A percentile compares a stretch with the other conserved stretches of the same genome.
Conservation (phyloP, 2,113 vertebrate genomes). For the Myxocyprinus asiaticus region DNA sequence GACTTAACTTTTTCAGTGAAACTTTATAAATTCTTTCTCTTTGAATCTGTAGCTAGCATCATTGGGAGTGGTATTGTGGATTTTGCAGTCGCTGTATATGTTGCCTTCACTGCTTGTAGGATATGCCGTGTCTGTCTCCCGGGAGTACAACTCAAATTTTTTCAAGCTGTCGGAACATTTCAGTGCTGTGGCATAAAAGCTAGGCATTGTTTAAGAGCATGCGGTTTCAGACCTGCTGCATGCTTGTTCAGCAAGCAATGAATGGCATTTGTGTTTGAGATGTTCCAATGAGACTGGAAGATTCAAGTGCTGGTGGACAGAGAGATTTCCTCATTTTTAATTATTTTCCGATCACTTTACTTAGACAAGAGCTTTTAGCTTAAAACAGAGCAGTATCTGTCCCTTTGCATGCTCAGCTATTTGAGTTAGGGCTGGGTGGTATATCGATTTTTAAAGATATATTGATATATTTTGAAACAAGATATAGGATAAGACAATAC, state of each 20-base stretch:
- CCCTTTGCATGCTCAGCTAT: no score
- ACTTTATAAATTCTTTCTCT: conserved; percentile 2
- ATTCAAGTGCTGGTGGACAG: conserved; percentile 5
- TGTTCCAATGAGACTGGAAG: neutral
- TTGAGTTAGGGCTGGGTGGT: no score
- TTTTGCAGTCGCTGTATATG: conserved; percentile 18
- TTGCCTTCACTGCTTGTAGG: conserved; percentile 26
- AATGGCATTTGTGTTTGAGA: conserved; percentile 18
- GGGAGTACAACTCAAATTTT: conserved; percentile 21
- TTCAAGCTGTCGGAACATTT: conserved; percentile 36
- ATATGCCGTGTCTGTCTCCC: conserved; percentile 4
- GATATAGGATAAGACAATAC: no score
- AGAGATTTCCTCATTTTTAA: neutral
- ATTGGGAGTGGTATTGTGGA: conserved; percentile 5
- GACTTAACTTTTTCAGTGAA: neutral
- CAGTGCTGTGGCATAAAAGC: conserved; percentile 2
- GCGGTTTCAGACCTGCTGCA: conserved; percentile 5
- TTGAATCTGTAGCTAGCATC: neutral
- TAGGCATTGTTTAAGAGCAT: conserved; percentile 19
- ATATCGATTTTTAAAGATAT: no score
- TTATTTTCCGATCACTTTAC: no score
- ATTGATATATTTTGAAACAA: no score
- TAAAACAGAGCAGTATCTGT: no score
- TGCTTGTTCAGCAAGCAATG: conserved; percentile 35
- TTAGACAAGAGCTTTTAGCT: no score